These are phyloP conservation scores for Diceros bicornis DNA, from an alignment of 2,797 vertebrate species.

Conservation along the genomic window DNA sequence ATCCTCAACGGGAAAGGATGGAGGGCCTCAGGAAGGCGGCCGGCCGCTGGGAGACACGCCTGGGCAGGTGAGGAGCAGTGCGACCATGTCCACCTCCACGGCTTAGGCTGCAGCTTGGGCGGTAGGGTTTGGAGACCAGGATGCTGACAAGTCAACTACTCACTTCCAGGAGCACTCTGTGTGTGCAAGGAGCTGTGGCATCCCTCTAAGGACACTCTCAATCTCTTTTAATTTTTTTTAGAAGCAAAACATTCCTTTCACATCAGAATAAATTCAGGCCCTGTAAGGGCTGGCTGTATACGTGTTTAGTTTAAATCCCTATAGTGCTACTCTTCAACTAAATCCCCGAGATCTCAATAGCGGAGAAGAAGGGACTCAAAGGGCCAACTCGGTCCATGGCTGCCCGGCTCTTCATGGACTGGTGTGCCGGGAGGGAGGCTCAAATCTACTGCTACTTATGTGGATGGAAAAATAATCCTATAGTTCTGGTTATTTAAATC, in stretches of 20 bases:
- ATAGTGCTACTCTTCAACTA: no score
- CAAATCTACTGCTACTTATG: accelerated
- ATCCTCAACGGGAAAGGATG: no score
- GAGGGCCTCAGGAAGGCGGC: no score
- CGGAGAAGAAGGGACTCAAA: accelerated
- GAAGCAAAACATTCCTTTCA: neutral
- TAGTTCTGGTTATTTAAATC: neutral
- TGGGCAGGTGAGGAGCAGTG: accelerated
- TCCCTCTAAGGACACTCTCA: neutral
- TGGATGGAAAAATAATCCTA: no score
- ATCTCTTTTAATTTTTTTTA: neutral
- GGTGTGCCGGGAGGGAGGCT: accelerated
- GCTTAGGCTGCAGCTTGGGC: neutral
- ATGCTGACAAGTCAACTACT: accelerated
- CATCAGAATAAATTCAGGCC: neutral
- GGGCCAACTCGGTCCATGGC: accelerated
- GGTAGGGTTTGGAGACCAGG: neutral
- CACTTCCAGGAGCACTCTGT: accelerated
- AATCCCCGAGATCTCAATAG: neutral
- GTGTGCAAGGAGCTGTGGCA: no score
- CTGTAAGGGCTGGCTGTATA: accelerated
- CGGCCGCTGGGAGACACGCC: neutral
- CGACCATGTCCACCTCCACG: accelerated
- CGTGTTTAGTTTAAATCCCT: accelerated
- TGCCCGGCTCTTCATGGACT: accelerated